phyloP scores from a whole-genome alignment of 2,113 vertebrate genomes.

The Leptobrachium leishanense region DNA sequence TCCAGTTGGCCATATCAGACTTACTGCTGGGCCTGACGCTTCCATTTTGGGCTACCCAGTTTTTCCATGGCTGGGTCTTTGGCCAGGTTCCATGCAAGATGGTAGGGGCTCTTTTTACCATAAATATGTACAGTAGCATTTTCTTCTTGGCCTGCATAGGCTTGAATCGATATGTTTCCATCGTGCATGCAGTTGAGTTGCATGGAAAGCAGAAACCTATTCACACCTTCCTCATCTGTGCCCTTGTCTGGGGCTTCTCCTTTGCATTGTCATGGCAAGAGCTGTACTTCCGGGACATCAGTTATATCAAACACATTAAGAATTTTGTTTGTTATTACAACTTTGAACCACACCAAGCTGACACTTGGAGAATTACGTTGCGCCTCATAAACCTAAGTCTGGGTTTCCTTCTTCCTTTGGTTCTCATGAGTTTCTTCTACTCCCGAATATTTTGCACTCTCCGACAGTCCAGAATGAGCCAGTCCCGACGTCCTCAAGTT shows the following conservation, averaged over 20 bases:
- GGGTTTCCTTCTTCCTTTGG: constrained; percentile 71
- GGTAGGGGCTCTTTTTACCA: constrained; percentile 67
- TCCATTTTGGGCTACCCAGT: constrained; percentile 77
- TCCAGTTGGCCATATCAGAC: constrained; percentile 84
- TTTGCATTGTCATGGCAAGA: constrained; percentile 65
- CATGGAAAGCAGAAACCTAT: constrained; percentile 63
- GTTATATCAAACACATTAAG: fast-evolving
- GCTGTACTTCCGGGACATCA: constrained; percentile 62
- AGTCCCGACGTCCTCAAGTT: neutral
- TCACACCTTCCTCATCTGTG: constrained; percentile 67
- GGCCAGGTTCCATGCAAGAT: constrained; percentile 69
- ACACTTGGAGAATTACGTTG: constrained; percentile 64
- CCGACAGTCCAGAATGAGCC: constrained; percentile 61
- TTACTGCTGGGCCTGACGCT: constrained; percentile 78
- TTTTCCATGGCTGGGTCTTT: constrained; percentile 69
- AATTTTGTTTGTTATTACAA: constrained; percentile 56
- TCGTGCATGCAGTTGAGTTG: constrained; percentile 65
- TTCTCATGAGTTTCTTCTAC: constrained; percentile 79
- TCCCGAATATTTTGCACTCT: constrained; percentile 70
- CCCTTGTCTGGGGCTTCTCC: constrained; percentile 67
- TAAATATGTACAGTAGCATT: constrained; percentile 75
- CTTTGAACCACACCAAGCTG: constrained; percentile 49
- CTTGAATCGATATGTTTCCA: constrained; percentile 77
- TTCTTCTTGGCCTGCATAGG: constrained; percentile 79
- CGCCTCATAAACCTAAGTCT: constrained; percentile 63